A percentile compares a stretch with the other conserved stretches of the same genome.
These are phyloP conservation scores for Pogonomyrmex californicus DNA, from an alignment of 1,140 invertebrate species.

Conservation along the genomic window DNA sequence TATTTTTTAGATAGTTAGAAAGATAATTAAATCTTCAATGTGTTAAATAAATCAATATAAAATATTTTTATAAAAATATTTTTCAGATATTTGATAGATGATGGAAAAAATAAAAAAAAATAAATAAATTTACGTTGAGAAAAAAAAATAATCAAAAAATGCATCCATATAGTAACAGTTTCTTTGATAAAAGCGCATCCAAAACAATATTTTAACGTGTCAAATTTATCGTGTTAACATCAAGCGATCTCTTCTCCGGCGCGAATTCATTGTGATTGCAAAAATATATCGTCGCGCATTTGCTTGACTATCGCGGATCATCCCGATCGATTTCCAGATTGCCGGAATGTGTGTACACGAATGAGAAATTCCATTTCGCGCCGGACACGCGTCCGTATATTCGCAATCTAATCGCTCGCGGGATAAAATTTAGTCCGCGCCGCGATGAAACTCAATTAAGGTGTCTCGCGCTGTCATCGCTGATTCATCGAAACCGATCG, in stretches of 20 bases:
- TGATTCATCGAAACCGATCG: not conserved
- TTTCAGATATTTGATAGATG: not conserved
- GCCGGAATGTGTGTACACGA: not conserved
- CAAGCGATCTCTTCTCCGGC: not conserved
- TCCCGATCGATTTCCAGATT: not conserved
- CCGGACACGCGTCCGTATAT: not conserved
- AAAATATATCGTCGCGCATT: not conserved
- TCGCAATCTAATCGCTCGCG: conserved; percentile 51
- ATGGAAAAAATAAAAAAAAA: not conserved
- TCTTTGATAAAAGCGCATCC: not conserved
- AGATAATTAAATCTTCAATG: not conserved
- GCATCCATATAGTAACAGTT: not conserved
- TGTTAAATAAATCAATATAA: too few relatives aligned
- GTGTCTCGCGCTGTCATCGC: not conserved
- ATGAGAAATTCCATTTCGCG: conserved; percentile 31
- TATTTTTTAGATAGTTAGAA: not conserved
- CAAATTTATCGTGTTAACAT: conserved; percentile 12
- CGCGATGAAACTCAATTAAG: conserved; percentile 58
- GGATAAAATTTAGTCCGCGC: conserved; percentile 13
- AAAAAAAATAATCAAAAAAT: not conserved
- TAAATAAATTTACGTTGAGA: not conserved
- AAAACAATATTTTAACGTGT: not conserved
- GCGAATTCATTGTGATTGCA: not conserved
- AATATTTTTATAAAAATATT: too few relatives aligned
- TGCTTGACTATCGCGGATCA: not conserved